Percentiles rank a stretch among this genome's conserved stretches.
These are phyloP conservation scores for Samia ricini DNA, from an alignment of 1,140 invertebrate genomes.

Conservation along the genomic window DNA sequence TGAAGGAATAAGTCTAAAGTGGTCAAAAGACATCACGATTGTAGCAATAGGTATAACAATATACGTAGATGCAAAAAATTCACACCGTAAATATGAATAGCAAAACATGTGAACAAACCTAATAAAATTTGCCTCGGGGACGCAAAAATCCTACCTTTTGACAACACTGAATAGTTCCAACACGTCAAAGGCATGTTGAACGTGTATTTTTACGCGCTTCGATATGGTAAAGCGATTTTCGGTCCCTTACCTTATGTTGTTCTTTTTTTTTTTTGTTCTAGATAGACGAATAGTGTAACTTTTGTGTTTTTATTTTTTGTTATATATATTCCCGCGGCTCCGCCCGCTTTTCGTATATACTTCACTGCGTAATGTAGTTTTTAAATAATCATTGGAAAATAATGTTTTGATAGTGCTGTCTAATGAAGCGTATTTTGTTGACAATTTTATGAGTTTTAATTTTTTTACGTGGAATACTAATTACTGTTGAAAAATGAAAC, in stretches of 20 bases:
- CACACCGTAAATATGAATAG: not conserved
- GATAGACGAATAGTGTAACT: not conserved
- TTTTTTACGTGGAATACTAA: no score
- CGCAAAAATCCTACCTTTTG: constrained; percentile 15
- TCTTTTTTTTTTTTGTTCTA: not conserved
- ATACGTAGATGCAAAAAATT: not conserved
- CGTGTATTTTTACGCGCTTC: constrained; percentile 19
- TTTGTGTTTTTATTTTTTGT: constrained; percentile 7
- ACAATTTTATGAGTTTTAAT: no score
- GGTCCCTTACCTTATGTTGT: no score
- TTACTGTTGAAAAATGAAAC: no score
- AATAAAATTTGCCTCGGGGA: not conserved
- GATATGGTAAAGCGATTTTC: constrained; percentile 13
- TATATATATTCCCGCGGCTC: no score
- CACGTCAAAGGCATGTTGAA: constrained; percentile 19
- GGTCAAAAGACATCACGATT: not conserved
- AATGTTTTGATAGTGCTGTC: no score
- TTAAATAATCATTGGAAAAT: no score
- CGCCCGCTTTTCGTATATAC: no score
- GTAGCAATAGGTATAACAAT: not conserved
- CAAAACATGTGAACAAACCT: not conserved
- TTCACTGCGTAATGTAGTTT: no score
- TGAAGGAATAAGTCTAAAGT: no score
- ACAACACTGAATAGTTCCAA: constrained; percentile 12
- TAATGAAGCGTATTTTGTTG: no score